These are phyloP conservation scores for Zoanthus gigantus DNA, from an alignment of 92 coral and sea anemone species.

Conservation along the genomic window DNA sequence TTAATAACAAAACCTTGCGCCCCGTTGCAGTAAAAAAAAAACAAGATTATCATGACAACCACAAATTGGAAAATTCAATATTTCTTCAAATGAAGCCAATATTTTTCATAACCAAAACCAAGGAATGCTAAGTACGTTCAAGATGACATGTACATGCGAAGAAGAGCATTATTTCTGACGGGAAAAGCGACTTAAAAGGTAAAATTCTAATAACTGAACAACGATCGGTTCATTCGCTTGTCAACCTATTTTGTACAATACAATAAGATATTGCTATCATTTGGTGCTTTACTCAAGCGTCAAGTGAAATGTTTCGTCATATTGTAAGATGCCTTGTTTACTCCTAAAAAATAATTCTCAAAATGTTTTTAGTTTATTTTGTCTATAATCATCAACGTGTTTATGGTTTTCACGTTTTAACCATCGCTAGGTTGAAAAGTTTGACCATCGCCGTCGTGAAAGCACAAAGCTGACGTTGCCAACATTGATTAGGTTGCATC, in stretches of 20 bases:
- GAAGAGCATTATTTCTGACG: neutral
- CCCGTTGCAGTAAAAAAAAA: conserved; percentile 22
- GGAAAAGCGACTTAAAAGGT: neutral
- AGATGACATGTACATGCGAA: neutral
- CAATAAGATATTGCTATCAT: neutral
- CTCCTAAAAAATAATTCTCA: neutral
- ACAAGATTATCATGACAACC: conserved; percentile 16
- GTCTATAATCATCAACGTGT: no score
- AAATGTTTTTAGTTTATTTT: no score
- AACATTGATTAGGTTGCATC: no score
- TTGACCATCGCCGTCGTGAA: no score
- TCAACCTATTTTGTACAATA: neutral
- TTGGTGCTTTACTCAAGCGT: neutral
- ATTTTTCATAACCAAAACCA: conserved; percentile 4
- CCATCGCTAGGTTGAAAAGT: no score
- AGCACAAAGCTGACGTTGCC: no score
- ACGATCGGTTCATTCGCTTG: neutral
- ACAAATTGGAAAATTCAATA: conserved; percentile 46
- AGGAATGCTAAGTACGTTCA: neutral
- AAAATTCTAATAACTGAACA: neutral
- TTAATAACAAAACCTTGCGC: conserved; percentile 41
- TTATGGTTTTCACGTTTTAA: no score
- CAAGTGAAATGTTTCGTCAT: neutral
- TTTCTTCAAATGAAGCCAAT: conserved; percentile 13
- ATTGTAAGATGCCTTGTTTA: neutral